A percentile compares a stretch with the other conserved stretches of the same genome.
These are phyloP conservation scores for Apocrypta bakeri DNA, from an alignment of 1,140 invertebrate species.

Conservation along the genomic window DNA sequence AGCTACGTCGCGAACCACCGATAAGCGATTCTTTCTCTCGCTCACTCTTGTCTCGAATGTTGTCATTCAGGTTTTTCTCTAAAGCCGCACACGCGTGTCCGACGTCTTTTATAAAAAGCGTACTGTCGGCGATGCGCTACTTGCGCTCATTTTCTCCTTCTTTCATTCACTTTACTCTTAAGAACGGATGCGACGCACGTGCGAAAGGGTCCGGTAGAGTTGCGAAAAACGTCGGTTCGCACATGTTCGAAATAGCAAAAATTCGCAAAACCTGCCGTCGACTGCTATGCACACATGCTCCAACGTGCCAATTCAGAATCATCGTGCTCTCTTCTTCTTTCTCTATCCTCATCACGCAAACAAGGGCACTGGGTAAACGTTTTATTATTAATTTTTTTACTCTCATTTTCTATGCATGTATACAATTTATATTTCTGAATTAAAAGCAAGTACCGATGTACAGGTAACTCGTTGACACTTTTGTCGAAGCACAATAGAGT, in stretches of 20 bases:
- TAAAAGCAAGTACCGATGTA: not conserved
- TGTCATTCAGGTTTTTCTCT: constrained; percentile 21
- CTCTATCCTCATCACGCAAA: too few species aligned
- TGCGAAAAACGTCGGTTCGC: not conserved
- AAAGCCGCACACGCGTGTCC: not conserved
- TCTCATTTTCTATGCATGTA: not conserved
- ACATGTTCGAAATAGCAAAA: not conserved
- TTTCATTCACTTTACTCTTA: not conserved
- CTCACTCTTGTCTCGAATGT: not conserved
- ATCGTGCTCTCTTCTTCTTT: not conserved
- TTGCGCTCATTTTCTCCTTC: not conserved
- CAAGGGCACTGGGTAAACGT: not conserved
- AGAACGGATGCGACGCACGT: not conserved
- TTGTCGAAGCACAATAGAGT: not conserved
- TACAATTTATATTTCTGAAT: not conserved
- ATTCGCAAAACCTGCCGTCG: not conserved
- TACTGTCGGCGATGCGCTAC: not conserved
- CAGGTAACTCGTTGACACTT: not conserved
- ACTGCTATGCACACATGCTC: not conserved
- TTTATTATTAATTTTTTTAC: not conserved
- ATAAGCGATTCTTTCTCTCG: not conserved
- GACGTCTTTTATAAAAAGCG: not conserved
- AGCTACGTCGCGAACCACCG: not conserved
- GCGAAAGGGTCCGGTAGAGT: not conserved
- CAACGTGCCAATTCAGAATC: not conserved